Evolutionary conservation across 1,140 invertebrate species (phyloP).

Genomic region (Chironomus tepperi): DNA sequence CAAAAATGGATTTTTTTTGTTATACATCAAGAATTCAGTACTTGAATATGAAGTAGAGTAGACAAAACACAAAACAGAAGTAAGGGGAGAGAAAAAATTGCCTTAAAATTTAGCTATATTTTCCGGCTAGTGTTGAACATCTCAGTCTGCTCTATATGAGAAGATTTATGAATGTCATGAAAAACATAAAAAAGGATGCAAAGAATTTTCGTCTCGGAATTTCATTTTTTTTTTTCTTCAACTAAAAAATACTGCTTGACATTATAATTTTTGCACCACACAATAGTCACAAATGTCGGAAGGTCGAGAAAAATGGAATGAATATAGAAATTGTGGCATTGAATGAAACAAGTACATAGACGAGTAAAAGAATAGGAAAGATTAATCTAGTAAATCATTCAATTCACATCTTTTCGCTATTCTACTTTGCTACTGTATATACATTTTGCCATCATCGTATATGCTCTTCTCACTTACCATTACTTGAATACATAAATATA

Average conservation of each 20-base stretch:
- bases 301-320: not conserved
- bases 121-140: not conserved
- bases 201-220: not conserved
- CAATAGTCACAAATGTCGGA: constrained; percentile 7
- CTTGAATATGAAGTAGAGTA: too few relatives aligned
- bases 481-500: not conserved
- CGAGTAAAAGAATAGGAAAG: not conserved
- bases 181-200: not conserved
- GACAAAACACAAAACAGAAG: not conserved
- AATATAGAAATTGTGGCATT: not conserved
- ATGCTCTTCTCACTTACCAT: not conserved
- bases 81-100: not conserved
- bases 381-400: constrained; percentile 14
- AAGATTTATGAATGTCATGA: not conserved
- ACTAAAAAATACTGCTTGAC: not conserved
- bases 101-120: not conserved
- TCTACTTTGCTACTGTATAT: not conserved
- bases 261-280: constrained; percentile 3
- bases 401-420: not conserved
- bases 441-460: not conserved
- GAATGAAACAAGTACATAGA: not conserved
- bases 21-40: not conserved
- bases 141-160: not conserved
- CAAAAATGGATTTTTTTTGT: constrained; percentile 14
- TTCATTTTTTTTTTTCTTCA: too few relatives aligned